Evolutionary conservation across 2,113 vertebrate genomes (phyloP), one percentile per base, ranked within the genome.

Genomic region (Gymnobelideus leadbeateri): DNA sequence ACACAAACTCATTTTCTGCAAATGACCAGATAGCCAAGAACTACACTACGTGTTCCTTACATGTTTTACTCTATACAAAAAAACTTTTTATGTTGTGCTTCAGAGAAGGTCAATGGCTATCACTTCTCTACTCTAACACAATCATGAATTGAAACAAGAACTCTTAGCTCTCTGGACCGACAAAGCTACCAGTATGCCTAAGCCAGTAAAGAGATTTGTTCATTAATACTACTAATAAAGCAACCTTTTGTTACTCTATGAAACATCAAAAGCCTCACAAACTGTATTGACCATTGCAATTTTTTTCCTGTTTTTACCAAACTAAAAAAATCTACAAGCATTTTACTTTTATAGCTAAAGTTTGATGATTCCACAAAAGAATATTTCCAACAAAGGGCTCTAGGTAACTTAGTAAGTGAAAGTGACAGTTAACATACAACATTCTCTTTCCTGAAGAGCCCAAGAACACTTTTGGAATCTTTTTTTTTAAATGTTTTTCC

Each of bases 181-280:
- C 98, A 99, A 99, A 99, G 99, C 98, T 98, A 98, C 98, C 98
- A 99, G 99, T 99, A 99, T 99, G 98, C 97, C 98, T 98, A 98
- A 98, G 98, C 98, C 98, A 99, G 98, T 98, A 98, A 99, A 99
- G 98, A 97, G 91, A 99, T 99, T 98, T 98, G 98, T 98, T 99
- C 98, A 98, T 98, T 98, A 99, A 98, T 98, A 97, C 98, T 98
- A 98, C 98, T 98, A 98, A 99, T 98, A 98, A 99, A 98, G 98
- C 98, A 99, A 98, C 98, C 98, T 99, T 99, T 99, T 98, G 98
- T 99, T 98, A 98, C 96, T 98, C 97, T 98, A 97, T 97, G 98
- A 98, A 98, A 99, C 97, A 98, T 98, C 98, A 99, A 98, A 98
- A 98, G 98, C 97, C 97, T 98, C 98, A 95, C 11, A 98, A 97